Conservation (phyloP, 2,888 invertebrate species). For the Cryptocephalus moraei region DNA sequence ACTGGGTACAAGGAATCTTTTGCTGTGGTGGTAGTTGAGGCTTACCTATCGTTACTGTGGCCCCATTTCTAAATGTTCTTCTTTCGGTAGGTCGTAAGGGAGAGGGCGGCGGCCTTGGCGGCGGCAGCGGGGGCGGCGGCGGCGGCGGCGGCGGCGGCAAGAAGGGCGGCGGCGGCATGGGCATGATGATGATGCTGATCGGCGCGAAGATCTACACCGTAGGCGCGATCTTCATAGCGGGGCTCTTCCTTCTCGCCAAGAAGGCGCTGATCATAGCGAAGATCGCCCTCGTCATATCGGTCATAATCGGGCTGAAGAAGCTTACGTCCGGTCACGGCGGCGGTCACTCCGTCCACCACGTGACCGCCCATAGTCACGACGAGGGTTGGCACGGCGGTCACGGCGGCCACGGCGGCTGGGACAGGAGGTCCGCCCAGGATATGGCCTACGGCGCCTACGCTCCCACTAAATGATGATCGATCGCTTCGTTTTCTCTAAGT, state of each 20-base stretch:
- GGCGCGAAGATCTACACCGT: constrained; percentile 76
- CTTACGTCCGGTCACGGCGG: constrained; percentile 48
- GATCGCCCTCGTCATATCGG: constrained; percentile 69
- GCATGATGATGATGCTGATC: constrained; percentile 83
- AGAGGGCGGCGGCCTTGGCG: too few relatives aligned
- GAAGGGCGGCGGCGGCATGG: constrained; percentile 71
- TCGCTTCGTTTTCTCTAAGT: too few relatives aligned
- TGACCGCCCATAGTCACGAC: neutral
- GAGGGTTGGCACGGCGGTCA: neutral
- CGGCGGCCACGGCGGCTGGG: constrained; percentile 46
- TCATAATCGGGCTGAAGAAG: constrained; percentile 76
- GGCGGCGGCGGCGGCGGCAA: constrained; percentile 35
- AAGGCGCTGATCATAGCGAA: constrained; percentile 71
- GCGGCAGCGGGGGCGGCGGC: neutral
- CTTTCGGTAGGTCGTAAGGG: too few relatives aligned
- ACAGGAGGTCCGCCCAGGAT: constrained; percentile 58
- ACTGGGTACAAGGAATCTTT: too few relatives aligned
- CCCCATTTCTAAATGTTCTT: too few relatives aligned
- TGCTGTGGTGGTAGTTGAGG: too few relatives aligned
- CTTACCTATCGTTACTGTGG: too few relatives aligned
- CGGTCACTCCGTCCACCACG: constrained; percentile 30
- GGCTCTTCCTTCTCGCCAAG: constrained; percentile 70
- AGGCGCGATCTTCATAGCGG: constrained; percentile 70
- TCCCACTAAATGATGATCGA: constrained; percentile 18
- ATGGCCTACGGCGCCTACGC: constrained; percentile 61